Evolutionary conservation across 2,797 vertebrate genomes (phyloP).

Genomic region (Phoxinus dragarum): DNA sequence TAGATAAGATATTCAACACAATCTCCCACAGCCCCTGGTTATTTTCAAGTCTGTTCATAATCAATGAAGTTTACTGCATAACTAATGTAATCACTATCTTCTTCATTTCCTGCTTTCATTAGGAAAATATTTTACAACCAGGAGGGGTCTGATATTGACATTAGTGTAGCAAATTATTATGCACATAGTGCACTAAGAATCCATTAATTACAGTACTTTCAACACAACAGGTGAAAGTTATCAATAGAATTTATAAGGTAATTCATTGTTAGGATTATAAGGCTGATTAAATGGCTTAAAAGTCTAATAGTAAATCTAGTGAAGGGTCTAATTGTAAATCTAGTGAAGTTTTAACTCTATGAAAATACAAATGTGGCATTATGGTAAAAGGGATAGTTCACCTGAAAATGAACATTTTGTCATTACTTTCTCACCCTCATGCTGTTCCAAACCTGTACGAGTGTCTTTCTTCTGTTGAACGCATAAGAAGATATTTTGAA

Average conservation of each 20-base stretch:
- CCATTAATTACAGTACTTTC: background rate
- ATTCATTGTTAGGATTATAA: background rate
- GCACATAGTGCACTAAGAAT: background rate
- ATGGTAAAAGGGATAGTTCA: background rate
- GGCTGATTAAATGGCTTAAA: background rate
- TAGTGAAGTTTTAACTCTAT: background rate
- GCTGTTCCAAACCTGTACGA: too few relatives aligned
- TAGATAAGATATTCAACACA: background rate
- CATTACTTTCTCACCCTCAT: too few relatives aligned
- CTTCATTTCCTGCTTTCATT: background rate
- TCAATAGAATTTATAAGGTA: background rate
- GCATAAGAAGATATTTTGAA: too few relatives aligned
- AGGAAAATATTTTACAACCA: background rate
- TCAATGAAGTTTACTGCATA: background rate
- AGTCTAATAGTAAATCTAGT: background rate
- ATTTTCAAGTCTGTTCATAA: background rate
- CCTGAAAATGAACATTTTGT: too few relatives aligned
- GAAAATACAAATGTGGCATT: background rate
- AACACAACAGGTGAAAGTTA: background rate
- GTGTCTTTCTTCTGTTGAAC: too few relatives aligned
- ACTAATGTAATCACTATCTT: background rate
- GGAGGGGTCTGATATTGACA: background rate
- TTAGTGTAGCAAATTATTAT: too few relatives aligned
- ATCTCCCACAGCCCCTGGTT: background rate
- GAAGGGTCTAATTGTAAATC: background rate